These are phyloP conservation scores for Syngnathus rostellatus DNA, from an alignment of 2,797 vertebrate species.

Conservation along the genomic window DNA sequence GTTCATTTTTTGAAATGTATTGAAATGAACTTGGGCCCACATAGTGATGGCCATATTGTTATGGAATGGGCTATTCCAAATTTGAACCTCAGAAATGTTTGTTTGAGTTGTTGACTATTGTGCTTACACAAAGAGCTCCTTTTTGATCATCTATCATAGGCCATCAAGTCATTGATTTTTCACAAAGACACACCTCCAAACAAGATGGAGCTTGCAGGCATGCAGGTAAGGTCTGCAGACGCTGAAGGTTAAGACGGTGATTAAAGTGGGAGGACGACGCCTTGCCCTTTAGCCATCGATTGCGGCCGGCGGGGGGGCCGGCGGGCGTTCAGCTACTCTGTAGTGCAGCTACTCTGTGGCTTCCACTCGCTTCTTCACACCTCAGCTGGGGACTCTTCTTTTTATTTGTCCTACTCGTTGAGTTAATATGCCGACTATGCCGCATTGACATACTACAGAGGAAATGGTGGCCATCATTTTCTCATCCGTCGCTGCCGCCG, in stretches of 20 bases:
- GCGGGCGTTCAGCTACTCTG: constrained; percentile 32
- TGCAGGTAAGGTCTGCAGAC: constrained; percentile 36
- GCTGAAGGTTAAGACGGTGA: constrained; percentile 60
- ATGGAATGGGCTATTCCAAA: not conserved
- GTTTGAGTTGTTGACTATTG: not conserved
- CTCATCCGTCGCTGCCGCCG: constrained; percentile 7
- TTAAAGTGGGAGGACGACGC: constrained; percentile 47
- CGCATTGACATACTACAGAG: not conserved
- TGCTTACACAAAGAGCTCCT: not conserved
- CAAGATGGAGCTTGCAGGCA: constrained; percentile 25
- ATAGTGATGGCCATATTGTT: not conserved
- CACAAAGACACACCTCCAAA: not conserved
- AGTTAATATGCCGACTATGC: not conserved
- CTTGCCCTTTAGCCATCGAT: constrained; percentile 56
- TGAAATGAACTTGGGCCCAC: too few species aligned
- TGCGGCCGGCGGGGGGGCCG: not conserved
- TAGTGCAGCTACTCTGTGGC: constrained; percentile 45
- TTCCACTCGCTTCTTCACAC: constrained; percentile 20
- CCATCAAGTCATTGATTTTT: not conserved
- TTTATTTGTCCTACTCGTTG: not conserved
- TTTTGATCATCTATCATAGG: not conserved
- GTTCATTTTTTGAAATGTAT: too few species aligned
- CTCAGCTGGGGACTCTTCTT: not conserved
- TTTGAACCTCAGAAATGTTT: not conserved
- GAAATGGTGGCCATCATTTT: constrained; percentile 28